These are phyloP conservation scores for Leptopilina clavipes DNA, from an alignment of 1,140 invertebrate species.

Conservation along the genomic window DNA sequence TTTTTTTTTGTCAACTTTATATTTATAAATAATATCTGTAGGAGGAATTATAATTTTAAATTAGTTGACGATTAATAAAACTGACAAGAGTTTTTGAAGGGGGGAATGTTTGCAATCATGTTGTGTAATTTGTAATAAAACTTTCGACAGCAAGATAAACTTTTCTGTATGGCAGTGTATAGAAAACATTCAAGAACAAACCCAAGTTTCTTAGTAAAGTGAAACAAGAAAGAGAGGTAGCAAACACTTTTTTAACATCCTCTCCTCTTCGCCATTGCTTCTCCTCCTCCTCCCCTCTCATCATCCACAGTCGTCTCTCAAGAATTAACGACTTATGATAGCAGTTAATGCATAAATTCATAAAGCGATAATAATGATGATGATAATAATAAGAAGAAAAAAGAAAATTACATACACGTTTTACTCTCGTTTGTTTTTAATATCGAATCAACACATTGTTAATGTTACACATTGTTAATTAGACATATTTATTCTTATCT, in stretches of 20 bases:
- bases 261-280: neutral
- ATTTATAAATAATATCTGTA: neutral
- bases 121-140: conserved; percentile 31
- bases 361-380: neutral
- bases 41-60: conserved; percentile 11
- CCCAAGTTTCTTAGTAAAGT: conserved; percentile 25
- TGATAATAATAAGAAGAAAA: too few relatives aligned
- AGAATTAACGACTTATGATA: conserved; percentile 32
- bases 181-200: conserved; percentile 12
- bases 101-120: conserved; percentile 1
- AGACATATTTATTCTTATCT: too few relatives aligned
- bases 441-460: too few relatives aligned
- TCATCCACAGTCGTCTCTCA: neutral
- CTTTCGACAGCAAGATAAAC: conserved; percentile 15
- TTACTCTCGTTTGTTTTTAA: too few relatives aligned
- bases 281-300: neutral
- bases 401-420: too few relatives aligned
- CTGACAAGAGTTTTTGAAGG: neutral
- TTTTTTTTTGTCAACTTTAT: neutral
- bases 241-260: neutral
- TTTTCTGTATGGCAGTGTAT: neutral
- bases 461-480: too few relatives aligned
- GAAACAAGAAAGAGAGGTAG: conserved; percentile 19
- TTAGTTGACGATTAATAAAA: conserved; percentile 19
- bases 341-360: conserved; percentile 34